Conservation (phyloP, 2,797 vertebrate genomes). For the Hipposideros larvatus region DNA sequence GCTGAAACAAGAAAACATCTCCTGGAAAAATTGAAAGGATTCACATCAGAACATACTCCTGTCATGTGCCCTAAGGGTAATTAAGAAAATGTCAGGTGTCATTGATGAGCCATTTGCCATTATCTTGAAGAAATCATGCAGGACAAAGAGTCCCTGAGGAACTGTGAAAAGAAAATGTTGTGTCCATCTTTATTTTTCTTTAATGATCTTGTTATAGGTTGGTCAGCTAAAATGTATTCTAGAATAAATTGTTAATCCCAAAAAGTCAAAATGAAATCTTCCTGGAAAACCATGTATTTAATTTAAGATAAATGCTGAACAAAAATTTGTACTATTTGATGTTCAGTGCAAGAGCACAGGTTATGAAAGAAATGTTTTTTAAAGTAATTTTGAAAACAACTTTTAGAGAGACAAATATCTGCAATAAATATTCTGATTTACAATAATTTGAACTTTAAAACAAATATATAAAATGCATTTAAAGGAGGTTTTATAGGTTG, state of each 20-base stretch:
- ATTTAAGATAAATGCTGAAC: background rate
- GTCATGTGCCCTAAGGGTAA: conserved; percentile 38
- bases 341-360: background rate
- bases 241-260: background rate
- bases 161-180: conserved; percentile 49
- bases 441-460: background rate
- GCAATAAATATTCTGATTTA: background rate
- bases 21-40: conserved; percentile 49
- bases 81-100: conserved; percentile 76
- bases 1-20: conserved; percentile 66
- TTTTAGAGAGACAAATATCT: background rate
- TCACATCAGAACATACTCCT: conserved; percentile 52
- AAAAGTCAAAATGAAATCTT: background rate
- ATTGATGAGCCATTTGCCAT: conserved; percentile 52
- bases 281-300: background rate
- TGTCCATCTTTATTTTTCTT: conserved; percentile 51
- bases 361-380: background rate
- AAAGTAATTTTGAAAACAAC: background rate
- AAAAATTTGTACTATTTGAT: background rate
- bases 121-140: conserved; percentile 69
- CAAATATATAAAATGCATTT: background rate
- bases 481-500: background rate
- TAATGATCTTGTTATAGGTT: conserved; percentile 60
- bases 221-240: conserved; percentile 35
- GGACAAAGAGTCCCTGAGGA: background rate